phyloP scores from a whole-genome alignment of 2,888 invertebrate genomes.

The Noctuana brunneofusca region DNA sequence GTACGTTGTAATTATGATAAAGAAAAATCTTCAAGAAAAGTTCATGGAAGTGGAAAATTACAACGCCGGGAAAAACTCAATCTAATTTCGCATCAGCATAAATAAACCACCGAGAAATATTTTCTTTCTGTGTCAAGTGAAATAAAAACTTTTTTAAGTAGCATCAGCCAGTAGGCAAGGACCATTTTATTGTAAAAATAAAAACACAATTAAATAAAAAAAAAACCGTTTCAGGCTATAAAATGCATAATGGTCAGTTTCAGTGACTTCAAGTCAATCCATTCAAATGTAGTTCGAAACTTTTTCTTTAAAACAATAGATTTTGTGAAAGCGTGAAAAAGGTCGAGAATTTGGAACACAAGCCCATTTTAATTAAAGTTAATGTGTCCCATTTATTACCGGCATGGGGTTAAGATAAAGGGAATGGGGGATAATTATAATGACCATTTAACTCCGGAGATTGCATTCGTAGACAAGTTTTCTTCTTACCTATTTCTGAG shows the following conservation, averaged over 20 bases:
- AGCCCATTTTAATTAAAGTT: slow-evolving; percentile 58
- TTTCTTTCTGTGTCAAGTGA: slow-evolving; percentile 1
- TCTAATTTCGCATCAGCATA: slow-evolving; percentile 27
- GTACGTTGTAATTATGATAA: neutral
- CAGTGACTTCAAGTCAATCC: neutral
- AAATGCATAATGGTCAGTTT: neutral
- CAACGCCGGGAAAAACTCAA: slow-evolving; percentile 36
- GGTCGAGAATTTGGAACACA: slow-evolving; percentile 41
- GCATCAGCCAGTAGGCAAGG: neutral
- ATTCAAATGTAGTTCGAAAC: neutral
- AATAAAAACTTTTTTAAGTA: neutral
- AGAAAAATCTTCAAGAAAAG: slow-evolving; percentile 25
- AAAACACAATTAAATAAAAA: too few species aligned
- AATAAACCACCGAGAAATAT: neutral
- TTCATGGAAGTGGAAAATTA: slow-evolving; percentile 38
- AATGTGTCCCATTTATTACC: slow-evolving; percentile 54
- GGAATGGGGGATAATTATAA: slow-evolving; percentile 55
- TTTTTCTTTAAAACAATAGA: slow-evolving; percentile 13
- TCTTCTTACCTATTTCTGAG: neutral
- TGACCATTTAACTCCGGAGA: slow-evolving; percentile 38
- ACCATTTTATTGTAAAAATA: too few species aligned
- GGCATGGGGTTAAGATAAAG: slow-evolving; percentile 55
- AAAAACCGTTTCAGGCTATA: neutral
- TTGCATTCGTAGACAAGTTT: slow-evolving; percentile 40
- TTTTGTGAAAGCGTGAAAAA: slow-evolving; percentile 30